Evolutionary conservation across 2,888 invertebrate genomes (phyloP).

Genomic region (Anoncus sp.): DNA sequence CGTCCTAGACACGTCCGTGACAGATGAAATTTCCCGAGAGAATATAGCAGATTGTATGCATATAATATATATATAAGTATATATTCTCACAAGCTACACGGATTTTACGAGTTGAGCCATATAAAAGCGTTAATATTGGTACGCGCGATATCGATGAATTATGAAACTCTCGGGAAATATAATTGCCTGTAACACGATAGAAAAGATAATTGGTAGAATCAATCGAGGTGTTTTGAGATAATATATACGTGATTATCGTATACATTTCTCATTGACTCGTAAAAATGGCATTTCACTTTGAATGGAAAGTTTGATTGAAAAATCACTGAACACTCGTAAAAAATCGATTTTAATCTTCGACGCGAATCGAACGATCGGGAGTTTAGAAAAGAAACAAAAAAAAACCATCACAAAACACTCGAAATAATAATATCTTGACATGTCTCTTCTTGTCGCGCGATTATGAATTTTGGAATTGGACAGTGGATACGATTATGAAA

Average conservation of each 20-base stretch:
- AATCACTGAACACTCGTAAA: not conserved
- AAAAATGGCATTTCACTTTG: too few relatives aligned
- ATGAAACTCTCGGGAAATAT: conserved; percentile 45
- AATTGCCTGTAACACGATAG: conserved; percentile 29
- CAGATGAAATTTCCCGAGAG: conserved; percentile 60
- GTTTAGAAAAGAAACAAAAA: conserved; percentile 4
- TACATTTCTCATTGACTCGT: conserved; percentile 15
- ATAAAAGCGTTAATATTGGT: conserved; percentile 50
- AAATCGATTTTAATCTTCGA: not conserved
- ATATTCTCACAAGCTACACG: conserved; percentile 26
- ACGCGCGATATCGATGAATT: conserved; percentile 50
- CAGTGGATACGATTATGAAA: not conserved
- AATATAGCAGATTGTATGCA: conserved; percentile 18
- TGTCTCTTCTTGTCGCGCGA: not conserved
- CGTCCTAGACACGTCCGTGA: conserved; percentile 46
- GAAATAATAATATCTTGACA: not conserved
- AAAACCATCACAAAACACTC: conserved; percentile 4
- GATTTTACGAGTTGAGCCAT: conserved; percentile 49
- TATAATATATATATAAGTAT: conserved; percentile 27
- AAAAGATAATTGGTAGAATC: conserved; percentile 50
- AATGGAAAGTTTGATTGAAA: too few relatives aligned
- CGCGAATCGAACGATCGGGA: too few relatives aligned
- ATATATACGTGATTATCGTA: conserved; percentile 5
- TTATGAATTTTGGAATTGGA: not conserved
- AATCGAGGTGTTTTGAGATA: conserved; percentile 25